Conservation (phyloP, 2,888 invertebrate genomes). For the Odontocerum albicorne region DNA sequence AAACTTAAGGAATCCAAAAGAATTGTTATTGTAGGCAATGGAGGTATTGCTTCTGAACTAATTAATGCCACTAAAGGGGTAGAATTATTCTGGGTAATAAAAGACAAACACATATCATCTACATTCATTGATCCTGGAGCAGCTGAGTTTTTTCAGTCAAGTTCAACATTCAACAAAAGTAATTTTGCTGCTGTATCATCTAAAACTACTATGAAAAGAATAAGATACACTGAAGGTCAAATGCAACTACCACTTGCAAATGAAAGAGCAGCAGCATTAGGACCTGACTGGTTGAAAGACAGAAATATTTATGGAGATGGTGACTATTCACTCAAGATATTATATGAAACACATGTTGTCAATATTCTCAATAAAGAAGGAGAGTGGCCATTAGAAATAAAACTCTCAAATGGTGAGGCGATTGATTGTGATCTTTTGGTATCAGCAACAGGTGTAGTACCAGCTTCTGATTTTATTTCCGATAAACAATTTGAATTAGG, state of each 20-base stretch:
- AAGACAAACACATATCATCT: constrained; percentile 89
- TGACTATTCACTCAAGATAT: constrained; percentile 56
- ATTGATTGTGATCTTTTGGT: constrained; percentile 88
- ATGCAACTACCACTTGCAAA: constrained; percentile 44
- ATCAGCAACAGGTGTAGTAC: constrained; percentile 92
- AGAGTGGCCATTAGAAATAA: constrained; percentile 71
- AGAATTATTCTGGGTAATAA: constrained; percentile 91
- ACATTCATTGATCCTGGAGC: constrained; percentile 97
- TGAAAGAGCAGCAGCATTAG: constrained; percentile 84
- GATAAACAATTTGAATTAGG: constrained; percentile 56
- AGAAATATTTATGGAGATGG: constrained; percentile 61
- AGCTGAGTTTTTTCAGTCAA: constrained; percentile 83
- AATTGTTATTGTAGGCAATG: constrained; percentile 91
- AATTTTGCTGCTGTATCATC: background rate
- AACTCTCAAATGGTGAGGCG: constrained; percentile 70
- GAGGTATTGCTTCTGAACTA: constrained; percentile 97
- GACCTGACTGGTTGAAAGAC: constrained; percentile 92
- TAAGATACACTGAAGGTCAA: constrained; percentile 66
- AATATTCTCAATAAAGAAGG: constrained; percentile 46
- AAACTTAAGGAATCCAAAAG: constrained; percentile 68
- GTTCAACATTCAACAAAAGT: constrained; percentile 65
- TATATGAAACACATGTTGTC: constrained; percentile 62
- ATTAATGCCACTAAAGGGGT: constrained; percentile 84
- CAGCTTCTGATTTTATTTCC: constrained; percentile 62
- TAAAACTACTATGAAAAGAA: constrained; percentile 55